Evolutionary conservation across 2,797 vertebrate genomes (phyloP), one percentile per base, ranked within the genome.

Genomic region (Poecilia velifera): DNA sequence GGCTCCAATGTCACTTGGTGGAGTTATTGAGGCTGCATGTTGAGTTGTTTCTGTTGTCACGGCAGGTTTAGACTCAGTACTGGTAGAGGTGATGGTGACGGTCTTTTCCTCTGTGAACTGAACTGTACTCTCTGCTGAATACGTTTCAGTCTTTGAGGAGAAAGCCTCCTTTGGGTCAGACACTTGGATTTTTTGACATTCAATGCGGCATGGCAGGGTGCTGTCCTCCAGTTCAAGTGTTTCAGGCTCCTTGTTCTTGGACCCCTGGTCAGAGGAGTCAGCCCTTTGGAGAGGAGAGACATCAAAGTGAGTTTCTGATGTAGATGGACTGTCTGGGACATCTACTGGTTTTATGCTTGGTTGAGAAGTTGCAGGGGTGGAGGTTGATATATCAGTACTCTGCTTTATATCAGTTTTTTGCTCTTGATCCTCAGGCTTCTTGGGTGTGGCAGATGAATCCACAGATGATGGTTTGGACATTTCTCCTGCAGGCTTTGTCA

Each of bases 261-360:
- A 89, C 36, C 59, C 76, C 89, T 90, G 92, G 76, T 93, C 89
- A 79, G 86, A 77, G 31, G 92, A 89, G 1, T 89, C 95, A 79
- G 95, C 94, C 86, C 94, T 95, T 91, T 96, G 90, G 71, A 96
- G 94, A 51, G 96, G 93, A 73, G 96, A 95, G 49, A 94, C 88
- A 82, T 97, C 96, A 95, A 96, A 97, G 71, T 90, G 76, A 88
- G 90, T 88, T 64, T 90, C 94, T 76, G 90, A 84, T 73, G 82
- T 78, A 51, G 94, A 79, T 79, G 93, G 93, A 57, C 76, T 78
- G 70, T 92, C 91, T 34, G 82, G 41, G 74, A 73, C 80, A 45
- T 83, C 86, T 28, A 80, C 45, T 25, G 80, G 71, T 66, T 86
- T 79, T 1, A 88, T 87, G 81, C 90, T 96, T 79, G 82, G 80